A percentile compares a stretch with the other conserved stretches of the same genome.
Evolutionary conservation across 2,113 vertebrate genomes (phyloP).

Genomic region (Syrrhaptes paradoxus): DNA sequence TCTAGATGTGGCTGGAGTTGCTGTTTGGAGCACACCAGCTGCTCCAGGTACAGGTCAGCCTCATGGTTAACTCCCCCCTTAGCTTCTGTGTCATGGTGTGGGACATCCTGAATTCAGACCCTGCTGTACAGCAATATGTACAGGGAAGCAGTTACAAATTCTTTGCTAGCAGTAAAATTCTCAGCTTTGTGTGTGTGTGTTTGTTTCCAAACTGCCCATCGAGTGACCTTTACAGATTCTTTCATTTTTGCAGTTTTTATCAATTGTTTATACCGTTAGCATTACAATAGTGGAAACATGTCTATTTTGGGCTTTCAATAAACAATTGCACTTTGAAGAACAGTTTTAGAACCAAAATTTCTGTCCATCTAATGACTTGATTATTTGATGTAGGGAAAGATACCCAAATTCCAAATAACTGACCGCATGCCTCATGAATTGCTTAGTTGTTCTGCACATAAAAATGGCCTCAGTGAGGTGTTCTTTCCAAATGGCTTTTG

Average conservation of each 20-base stretch:
- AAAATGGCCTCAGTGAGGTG: rapidly evolving
- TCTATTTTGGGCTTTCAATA: neutral
- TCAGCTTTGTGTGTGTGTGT: neutral
- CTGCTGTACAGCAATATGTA: neutral
- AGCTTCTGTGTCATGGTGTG: rapidly evolving
- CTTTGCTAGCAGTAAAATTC: neutral
- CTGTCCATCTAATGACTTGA: neutral
- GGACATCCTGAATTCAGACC: neutral
- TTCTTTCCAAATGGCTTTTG: neutral
- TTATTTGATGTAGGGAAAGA: neutral
- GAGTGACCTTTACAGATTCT: neutral
- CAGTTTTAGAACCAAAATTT: neutral
- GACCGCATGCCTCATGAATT: rapidly evolving
- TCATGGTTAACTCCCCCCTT: neutral
- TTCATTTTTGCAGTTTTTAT: neutral
- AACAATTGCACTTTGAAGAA: neutral
- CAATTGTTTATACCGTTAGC: neutral
- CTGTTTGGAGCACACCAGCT: neutral
- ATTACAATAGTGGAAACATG: neutral
- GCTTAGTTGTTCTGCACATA: neutral
- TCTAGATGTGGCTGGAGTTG: neutral
- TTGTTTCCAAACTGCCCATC: neutral
- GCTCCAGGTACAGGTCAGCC: neutral
- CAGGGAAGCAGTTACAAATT: neutral
- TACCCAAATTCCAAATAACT: neutral